Evolutionary conservation across 2,113 vertebrate species (phyloP), one percentile per base, ranked within the genome.

Genomic region (Panthera uncia): DNA sequence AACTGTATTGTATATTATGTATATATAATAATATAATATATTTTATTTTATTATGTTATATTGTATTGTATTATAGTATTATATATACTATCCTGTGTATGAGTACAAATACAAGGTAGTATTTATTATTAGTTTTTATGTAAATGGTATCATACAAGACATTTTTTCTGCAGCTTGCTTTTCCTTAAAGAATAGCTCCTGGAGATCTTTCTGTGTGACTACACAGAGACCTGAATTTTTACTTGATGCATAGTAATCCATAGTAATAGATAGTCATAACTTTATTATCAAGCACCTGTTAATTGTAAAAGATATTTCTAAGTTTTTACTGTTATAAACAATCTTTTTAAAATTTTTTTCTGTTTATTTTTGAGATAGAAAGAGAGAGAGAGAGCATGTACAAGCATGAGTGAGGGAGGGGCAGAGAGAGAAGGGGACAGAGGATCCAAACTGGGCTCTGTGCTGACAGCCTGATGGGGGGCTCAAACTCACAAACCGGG

Each of bases 131-230:
- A 38, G 11, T 84, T 95, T 95, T 50, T 66, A 33, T 50, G 5
- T 83, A 92, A 94, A 69, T 63, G 3, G 4, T 50, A 71, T 57
- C 31, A 80, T 2, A 3, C 1, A 15, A 23, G 55, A 73, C 50
- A 16, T 27, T 94, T 96, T 96, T 89, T 45, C 29, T 93, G 33
- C 52, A 71, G 55, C 50, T 85, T 96, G 8, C 21, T 93, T 95
- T 97, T 91, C 33, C 38, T 23, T 81, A 81, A 95, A 45, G 5
- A 79, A 61, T 33, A 48, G 65, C 11, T 83, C 25, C n/a, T 82
- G 14, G 15, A 92, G n/a, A 80, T 69, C 9, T 74, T 91, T 71
- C n/a, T 48, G 0, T 73, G 41, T 88, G 45, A 61, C 6, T 33
- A 33, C 19, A 41, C 38, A 52, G 61, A 93, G 21, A 86, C 12